phyloP scores from a whole-genome alignment of 2,797 vertebrate species.

The Rallus crepitans region DNA sequence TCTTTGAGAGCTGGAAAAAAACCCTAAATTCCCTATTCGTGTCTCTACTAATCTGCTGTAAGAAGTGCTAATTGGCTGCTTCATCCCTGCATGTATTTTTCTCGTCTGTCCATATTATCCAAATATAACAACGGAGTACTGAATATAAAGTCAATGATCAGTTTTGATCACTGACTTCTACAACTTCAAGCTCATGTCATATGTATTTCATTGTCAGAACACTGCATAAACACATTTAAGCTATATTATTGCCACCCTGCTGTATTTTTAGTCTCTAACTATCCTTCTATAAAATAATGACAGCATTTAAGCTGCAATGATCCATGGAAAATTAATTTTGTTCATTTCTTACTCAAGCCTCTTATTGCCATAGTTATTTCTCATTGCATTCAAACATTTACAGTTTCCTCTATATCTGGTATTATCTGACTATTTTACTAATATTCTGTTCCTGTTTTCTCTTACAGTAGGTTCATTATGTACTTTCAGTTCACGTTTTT shows the following conservation, averaged over 20 bases:
- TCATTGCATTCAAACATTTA: background rate
- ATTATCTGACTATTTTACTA: background rate
- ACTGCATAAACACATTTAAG: background rate
- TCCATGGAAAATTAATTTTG: background rate
- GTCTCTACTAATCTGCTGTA: background rate
- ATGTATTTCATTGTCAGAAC: background rate
- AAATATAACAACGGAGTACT: background rate
- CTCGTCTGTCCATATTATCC: background rate
- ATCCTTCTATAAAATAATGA: background rate
- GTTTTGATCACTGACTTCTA: background rate
- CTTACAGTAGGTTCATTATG: background rate
- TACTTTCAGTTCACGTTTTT: background rate
- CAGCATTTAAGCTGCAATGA: background rate
- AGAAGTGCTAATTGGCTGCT: background rate
- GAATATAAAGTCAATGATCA: background rate
- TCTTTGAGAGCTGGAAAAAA: background rate
- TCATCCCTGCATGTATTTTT: background rate
- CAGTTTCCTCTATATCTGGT: background rate
- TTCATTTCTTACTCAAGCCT: background rate
- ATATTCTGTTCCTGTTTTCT: background rate
- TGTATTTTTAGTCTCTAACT: background rate
- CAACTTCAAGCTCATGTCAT: background rate
- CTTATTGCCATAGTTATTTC: background rate
- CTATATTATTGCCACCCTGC: background rate
- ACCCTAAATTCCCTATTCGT: background rate